Percentiles rank a stretch among this genome's conserved stretches.
These are phyloP conservation scores for Chalcis sispes DNA, from an alignment of 2,888 invertebrate species.

Conservation along the genomic window DNA sequence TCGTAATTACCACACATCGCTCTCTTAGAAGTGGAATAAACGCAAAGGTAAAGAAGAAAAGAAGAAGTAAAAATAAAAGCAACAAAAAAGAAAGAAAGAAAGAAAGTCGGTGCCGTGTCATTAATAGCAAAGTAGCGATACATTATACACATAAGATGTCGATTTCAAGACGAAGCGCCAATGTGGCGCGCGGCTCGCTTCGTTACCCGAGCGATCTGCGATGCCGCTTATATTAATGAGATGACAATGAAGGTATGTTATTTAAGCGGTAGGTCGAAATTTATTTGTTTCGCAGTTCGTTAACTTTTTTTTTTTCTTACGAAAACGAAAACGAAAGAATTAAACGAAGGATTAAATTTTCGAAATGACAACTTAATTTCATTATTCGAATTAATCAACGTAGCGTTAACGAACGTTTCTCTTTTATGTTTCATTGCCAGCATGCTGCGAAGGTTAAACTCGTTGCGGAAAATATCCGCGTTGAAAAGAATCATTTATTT, in stretches of 20 bases:
- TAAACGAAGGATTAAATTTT: conserved; percentile 20
- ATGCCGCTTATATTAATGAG: conserved; percentile 41
- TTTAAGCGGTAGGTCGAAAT: neutral
- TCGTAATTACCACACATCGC: conserved; percentile 52
- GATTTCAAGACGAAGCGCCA: conserved; percentile 2
- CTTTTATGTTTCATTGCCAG: neutral
- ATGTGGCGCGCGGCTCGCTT: neutral
- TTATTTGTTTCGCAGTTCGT: too few species aligned
- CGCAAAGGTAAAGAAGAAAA: neutral
- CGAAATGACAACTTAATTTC: conserved; percentile 45
- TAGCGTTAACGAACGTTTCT: conserved; percentile 41
- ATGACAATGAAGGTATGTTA: neutral
- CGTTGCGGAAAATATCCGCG: neutral
- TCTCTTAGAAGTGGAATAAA: conserved; percentile 36
- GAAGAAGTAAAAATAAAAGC: neutral
- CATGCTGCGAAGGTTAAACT: too few species aligned
- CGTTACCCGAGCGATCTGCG: conserved; percentile 8
- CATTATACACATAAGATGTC: too few species aligned
- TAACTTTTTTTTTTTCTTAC: neutral
- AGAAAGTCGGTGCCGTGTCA: conserved; percentile 11
- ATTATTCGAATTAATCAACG: conserved; percentile 37
- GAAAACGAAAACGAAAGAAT: neutral
- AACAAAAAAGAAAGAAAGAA: neutral
- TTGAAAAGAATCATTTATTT: too few species aligned
- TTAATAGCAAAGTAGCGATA: conserved; percentile 48